Evolutionary conservation across 2,113 vertebrate species (phyloP), one percentile per base, ranked within the genome.

Genomic region (Panurus biarmicus): DNA sequence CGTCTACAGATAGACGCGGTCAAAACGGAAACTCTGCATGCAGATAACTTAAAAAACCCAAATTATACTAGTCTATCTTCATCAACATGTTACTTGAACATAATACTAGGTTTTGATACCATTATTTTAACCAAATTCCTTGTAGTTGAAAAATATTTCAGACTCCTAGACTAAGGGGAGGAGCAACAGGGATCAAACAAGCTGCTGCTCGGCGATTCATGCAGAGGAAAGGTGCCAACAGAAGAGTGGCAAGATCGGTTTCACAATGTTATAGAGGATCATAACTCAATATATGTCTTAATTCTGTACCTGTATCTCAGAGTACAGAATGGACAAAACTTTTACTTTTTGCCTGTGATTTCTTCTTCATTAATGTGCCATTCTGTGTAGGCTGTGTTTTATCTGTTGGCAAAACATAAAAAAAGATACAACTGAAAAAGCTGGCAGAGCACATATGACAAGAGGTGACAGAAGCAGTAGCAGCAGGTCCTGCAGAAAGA

Each of bases 1-100:
- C 92, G 26, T 77, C 85, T 85, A 84, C 48, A 90, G 87, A 96
- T 95, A 66, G n/a, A 88, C 80, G 18, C 40, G 48, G 61, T 83
- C 73, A 95, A 92, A 96, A 79, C 21, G 5, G 25, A 94, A 85
- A 92, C 20, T 94, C 79, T 93, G 64, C 40, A 70, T 18, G 65
- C 51, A 23, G 84, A 60, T 64, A 91, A 90, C 90, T 95, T 87
- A 9, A 60, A 84, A 51, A 60, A 10, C 5, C 24, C 57, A 93
- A 22, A 69, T 45, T 80, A 36, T 75, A 66, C 5, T 18, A 45
- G 11, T 31, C n/a, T 5, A 14, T 21, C 33, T 85, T 57, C 10
- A 67, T 62, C 21, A 78, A 23, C 6, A 38, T n/a, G 5, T 24
- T 76, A 33, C 9, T 33, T 75, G 21, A 71, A 72, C 5, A n/a